Base-by-base conservation (phyloP, 2,113 vertebrate genomes). In the Stictonetta naevosa region DNA sequence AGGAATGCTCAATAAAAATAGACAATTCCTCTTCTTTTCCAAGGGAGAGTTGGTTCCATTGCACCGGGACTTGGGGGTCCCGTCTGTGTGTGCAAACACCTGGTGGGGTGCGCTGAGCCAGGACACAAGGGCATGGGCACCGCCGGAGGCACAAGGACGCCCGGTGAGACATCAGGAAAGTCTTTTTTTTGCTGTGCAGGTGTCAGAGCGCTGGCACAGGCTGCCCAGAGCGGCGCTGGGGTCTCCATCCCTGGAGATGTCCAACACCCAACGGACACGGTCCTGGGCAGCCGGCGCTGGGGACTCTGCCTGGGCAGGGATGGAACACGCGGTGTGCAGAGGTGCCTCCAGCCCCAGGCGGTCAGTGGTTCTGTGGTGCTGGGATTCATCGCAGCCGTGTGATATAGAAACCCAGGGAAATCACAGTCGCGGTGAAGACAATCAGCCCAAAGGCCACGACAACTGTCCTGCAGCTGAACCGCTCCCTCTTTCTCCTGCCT, bases 401-500 rank as follows among this genome's bases (percentile, higher is more conserved):
- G n/a, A 63, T 19, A 29, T 8, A 20, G 83, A 52, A 10, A 42
- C 5, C 5, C 10, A 26, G 31, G 36, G 3, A 33, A 36, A 62
- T 4, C 46, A 62, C 4, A 44, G 33, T 5, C 6, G 36, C 8
- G 11, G 16, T 1, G 3, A 31, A 4, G 44, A 53, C 10, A 26
- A 33, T 4, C 16, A 36, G 8, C 26, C 26, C 26, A 8, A 5
- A 36, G 13, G 1, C 8, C 21, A 1, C 3, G 18, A 66, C 13
- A 10, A 23, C 8, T 0, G 31, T 21, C 28, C 1, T 6, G 13
- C 3, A 21, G 12, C 17, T 2, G 14, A 28, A 7, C 15, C 4
- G 1, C n/a, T 23, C 14, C 10, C 5, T n/a, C 31, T 2, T 31
- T 13, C 11, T 23, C 31, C 68, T 20, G 22, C 5, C 44, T 19